phyloP scores from a whole-genome alignment of 2,888 invertebrate species.

The Cephus sareptanus region DNA sequence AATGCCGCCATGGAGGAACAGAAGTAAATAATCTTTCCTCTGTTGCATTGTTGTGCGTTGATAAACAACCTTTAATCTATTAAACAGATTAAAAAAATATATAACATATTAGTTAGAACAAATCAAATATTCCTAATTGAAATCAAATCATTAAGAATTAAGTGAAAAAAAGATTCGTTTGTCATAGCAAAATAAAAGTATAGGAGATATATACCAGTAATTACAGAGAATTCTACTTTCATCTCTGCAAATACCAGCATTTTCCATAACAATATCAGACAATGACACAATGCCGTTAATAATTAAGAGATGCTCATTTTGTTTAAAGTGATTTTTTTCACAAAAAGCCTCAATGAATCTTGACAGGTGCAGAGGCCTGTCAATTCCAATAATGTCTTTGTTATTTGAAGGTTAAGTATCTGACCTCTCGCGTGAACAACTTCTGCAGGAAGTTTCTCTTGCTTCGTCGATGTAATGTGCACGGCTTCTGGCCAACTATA shows the following conservation, averaged over 20 bases:
- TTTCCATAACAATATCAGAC: not conserved
- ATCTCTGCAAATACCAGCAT: not conserved
- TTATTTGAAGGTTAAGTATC: constrained; percentile 51
- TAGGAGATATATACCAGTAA: not conserved
- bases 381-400: constrained; percentile 35
- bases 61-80: constrained; percentile 59
- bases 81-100: constrained; percentile 8
- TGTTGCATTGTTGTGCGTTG: constrained; percentile 58
- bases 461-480: constrained; percentile 44
- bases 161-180: not conserved
- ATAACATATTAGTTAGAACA: not conserved
- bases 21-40: constrained; percentile 61
- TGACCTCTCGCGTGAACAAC: constrained; percentile 74
- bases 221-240: not conserved
- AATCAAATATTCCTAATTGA: not conserved
- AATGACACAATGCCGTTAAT: not conserved
- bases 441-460: constrained; percentile 66
- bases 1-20: constrained; percentile 60
- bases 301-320: not conserved
- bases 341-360: constrained; percentile 14
- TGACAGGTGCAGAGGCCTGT: constrained; percentile 39
- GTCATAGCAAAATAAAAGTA: not conserved
- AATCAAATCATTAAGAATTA: not conserved
- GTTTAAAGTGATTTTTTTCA: not conserved
- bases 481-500: constrained; percentile 57